A percentile compares a stretch with the other conserved stretches of the same genome.
These are phyloP conservation scores for Xylocampa areola DNA, from an alignment of 2,888 invertebrate species.

Conservation along the genomic window DNA sequence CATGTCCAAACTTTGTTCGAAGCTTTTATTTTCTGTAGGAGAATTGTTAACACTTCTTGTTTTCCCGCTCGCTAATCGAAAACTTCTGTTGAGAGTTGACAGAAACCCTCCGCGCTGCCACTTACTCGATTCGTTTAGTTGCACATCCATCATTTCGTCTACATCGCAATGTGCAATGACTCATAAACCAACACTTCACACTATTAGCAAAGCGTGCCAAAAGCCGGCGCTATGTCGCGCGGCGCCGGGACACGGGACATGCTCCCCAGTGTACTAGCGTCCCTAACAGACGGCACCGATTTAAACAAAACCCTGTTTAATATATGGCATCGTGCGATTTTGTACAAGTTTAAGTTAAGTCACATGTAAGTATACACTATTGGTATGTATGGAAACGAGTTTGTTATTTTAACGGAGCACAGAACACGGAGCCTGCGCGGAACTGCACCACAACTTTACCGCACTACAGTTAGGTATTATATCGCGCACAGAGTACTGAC, in stretches of 20 bases:
- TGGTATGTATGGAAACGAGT: slow-evolving; percentile 63
- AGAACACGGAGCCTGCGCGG: slow-evolving; percentile 74
- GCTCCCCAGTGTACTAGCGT: slow-evolving; percentile 55
- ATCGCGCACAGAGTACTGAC: slow-evolving; percentile 64
- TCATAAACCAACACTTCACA: slow-evolving; percentile 77
- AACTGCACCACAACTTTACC: slow-evolving; percentile 64
- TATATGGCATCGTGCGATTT: slow-evolving; percentile 55
- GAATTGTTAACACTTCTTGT: slow-evolving; percentile 73
- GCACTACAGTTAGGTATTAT: slow-evolving; percentile 50
- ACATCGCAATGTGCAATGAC: slow-evolving; percentile 82
- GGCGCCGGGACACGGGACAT: slow-evolving; percentile 59
- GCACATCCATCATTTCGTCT: slow-evolving; percentile 84
- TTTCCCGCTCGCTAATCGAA: slow-evolving; percentile 79
- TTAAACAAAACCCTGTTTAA: slow-evolving; percentile 56
- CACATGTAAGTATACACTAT: slow-evolving; percentile 58
- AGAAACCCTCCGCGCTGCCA: slow-evolving; percentile 86
- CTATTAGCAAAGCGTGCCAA: slow-evolving; percentile 75
- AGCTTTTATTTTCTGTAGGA: slow-evolving; percentile 73
- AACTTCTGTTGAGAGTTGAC: slow-evolving; percentile 85
- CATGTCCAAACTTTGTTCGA: slow-evolving; percentile 73
- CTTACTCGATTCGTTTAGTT: slow-evolving; percentile 80
- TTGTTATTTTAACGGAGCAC: slow-evolving; percentile 72
- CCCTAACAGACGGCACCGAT: slow-evolving; percentile 52
- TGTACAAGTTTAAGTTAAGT: slow-evolving; percentile 47
- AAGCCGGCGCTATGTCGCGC: slow-evolving; percentile 71